Evolutionary conservation across 1,140 invertebrate genomes (phyloP), one percentile per base, ranked within the genome.

Genomic region (Stenopsyche tienmushanensis): DNA sequence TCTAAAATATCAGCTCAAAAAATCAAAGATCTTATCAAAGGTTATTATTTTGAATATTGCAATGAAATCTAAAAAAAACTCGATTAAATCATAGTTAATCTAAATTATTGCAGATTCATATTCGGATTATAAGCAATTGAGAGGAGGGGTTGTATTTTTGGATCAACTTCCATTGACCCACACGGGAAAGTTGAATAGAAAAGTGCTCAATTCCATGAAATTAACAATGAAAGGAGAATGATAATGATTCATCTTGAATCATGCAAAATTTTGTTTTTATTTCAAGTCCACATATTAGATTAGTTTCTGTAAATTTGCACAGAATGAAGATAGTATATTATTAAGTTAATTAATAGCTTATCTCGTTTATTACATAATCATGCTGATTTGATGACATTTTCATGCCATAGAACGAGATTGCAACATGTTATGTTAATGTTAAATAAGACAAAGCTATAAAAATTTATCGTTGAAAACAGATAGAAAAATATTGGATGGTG

Each of bases 11-110:
- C 72, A 0, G 73, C 71, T 7, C 26, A 74, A 5, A 72, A 80
- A 24, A 64, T 82, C 18, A 64, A 74, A n/a, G 63, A 76, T n/a
- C 78, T 73, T 55, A 71, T 80, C 9, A 65, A 41, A 52, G 34
- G 64, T 65, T 53, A 21, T 10, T 10, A 7, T 47, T 10, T 8
- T 8, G 7, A 8, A 39, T 39, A 8, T n/a, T 8, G n/a, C 7
- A n/a, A n/a, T n/a, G n/a, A n/a, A 39, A 13, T 44, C n/a, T 44
- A 44, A 44, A 44, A 44, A 44, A 2, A 15, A 13, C n/a, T n/a
- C n/a, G n/a, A n/a, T n/a, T n/a, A n/a, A n/a, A n/a, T n/a, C n/a
- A n/a, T n/a, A n/a, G n/a, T n/a, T n/a, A n/a, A n/a, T n/a, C n/a
- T n/a, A n/a, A n/a, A n/a, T 44, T 17, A 62, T 66, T 62, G 2